These are phyloP conservation scores for Rhopalosiphum nymphaeae DNA, from an alignment of 2,888 invertebrate species.

Conservation along the genomic window DNA sequence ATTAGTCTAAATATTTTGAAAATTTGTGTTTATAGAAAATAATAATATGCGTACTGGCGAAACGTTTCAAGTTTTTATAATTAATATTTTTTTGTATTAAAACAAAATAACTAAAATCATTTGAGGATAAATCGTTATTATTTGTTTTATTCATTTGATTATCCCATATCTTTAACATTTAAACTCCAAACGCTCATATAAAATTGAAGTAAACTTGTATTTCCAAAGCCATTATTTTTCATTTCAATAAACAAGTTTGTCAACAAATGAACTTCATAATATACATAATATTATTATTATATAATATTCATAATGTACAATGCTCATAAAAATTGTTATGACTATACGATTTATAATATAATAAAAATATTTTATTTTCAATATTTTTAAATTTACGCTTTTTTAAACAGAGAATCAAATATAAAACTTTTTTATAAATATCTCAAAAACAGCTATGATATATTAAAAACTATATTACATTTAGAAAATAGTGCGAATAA, in stretches of 20 bases:
- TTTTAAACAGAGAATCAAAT: too few species aligned
- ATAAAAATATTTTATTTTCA: too few species aligned
- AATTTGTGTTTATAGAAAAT: not conserved
- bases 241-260: not conserved
- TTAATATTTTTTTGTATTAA: not conserved
- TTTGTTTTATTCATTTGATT: not conserved
- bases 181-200: not conserved
- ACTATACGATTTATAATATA: too few species aligned
- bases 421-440: too few species aligned
- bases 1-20: not conserved
- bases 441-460: too few species aligned
- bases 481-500: too few species aligned
- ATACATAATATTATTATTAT: too few species aligned
- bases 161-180: not conserved
- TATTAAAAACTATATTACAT: too few species aligned
- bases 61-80: not conserved
- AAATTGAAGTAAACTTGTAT: not conserved
- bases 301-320: too few species aligned
- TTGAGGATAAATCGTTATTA: not conserved
- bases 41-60: not conserved
- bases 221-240: not conserved
- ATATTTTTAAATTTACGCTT: too few species aligned
- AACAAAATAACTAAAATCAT: not conserved
- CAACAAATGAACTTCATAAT: not conserved
- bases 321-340: not conserved